These are phyloP conservation scores for Thecocarcelia acutangulata DNA, from an alignment of 2,888 invertebrate genomes.

Conservation along the genomic window DNA sequence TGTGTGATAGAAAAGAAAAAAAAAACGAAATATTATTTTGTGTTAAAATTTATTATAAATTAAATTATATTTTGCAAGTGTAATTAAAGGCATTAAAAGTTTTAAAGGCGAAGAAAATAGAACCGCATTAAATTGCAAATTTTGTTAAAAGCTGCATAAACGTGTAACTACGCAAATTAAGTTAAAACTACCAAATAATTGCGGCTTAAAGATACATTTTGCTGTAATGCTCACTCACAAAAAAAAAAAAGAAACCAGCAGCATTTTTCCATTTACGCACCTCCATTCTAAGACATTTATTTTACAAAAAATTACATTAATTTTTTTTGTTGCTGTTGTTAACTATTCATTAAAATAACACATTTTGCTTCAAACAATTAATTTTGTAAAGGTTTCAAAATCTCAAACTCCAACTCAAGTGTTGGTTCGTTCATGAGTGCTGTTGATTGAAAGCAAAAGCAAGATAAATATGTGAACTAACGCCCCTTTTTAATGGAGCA, in stretches of 20 bases:
- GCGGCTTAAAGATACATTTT: neutral
- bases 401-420: slow-evolving; percentile 32
- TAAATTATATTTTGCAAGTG: slow-evolving; percentile 35
- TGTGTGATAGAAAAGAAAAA: no score
- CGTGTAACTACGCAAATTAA: slow-evolving; percentile 36
- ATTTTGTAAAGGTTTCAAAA: slow-evolving; percentile 56
- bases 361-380: slow-evolving; percentile 53
- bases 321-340: neutral
- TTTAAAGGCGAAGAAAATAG: neutral
- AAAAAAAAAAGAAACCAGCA: neutral
- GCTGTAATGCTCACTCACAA: neutral
- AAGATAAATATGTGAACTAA: slow-evolving; percentile 2
- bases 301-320: neutral
- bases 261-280: slow-evolving; percentile 35
- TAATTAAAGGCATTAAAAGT: neutral
- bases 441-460: neutral
- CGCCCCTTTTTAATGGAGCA: slow-evolving; percentile 61
- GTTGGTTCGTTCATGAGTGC: slow-evolving; percentile 10
- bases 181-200: slow-evolving; percentile 48
- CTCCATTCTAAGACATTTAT: slow-evolving; percentile 11
- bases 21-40: slow-evolving; percentile 7
- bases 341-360: slow-evolving; percentile 58
- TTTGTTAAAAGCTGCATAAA: neutral
- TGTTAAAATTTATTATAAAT: no score
- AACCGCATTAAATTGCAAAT: neutral